Base-by-base conservation (phyloP, 1,140 invertebrate species). In the Ostrea edulis region DNA sequence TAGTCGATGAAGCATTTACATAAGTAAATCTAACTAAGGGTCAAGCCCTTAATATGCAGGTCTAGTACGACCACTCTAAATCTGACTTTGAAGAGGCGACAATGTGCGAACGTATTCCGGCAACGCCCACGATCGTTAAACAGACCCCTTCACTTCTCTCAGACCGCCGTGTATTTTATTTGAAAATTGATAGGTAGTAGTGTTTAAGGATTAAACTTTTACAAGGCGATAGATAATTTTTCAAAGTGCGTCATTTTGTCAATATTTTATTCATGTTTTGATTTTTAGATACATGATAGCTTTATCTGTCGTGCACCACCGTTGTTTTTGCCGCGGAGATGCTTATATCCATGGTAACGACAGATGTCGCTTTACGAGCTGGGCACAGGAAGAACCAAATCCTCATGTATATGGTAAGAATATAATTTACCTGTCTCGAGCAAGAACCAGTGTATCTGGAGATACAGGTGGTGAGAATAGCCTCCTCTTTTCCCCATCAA, bases 161-260 rank as follows among this genome's bases (percentile, higher is more conserved):
- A 14, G 68, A 14, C 68, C 22, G 29, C 22, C 25, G 29, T 77
- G 12, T 22, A 77, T 77, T 77, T 77, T 77, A 77, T 77, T 77
- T 77, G 68, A 77, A 22, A 77, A 77, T 14, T 77, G 68, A 77
- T 77, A 77, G 68, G 25, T 29, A 29, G 29, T 22, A 0, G n/a
- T 22, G 25, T 22, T 77, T 35, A 77, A 77, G 68, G 29, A 25
- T 77, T 77, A 12, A 77, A 35, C 68, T 29, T 77, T 77, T 35
- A 77, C 9, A 35, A 77, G 29, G 68, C 29, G 68, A 77, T 77
- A 77, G 68, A 77, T 77, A 77, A 77, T 77, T 77, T 71, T 77
- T 77, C 35, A 62, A 77, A 77, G 25, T 77, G 68, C 68, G 68
- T 77, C 68, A 77, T 77, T 35, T 77, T 77, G 68, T 77, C 68